Evolutionary conservation across 2,888 invertebrate species (phyloP).

Genomic region (Melieria picta): DNA sequence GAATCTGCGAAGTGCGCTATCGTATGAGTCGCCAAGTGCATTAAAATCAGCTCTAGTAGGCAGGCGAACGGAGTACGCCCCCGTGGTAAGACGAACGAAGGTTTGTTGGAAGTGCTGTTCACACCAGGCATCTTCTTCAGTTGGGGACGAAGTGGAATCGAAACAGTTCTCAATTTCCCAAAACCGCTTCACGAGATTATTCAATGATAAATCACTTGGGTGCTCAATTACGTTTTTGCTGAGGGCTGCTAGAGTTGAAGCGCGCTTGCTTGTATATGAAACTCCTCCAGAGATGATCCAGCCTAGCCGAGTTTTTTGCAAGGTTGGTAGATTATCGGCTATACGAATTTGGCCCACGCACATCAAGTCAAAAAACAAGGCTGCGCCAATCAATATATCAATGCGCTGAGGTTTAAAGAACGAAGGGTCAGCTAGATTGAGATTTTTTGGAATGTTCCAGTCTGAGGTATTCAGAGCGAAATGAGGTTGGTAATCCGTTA

Average conservation of each 20-base stretch:
- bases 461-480: conserved; percentile 29
- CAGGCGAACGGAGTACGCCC: conserved; percentile 23
- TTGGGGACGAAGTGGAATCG: neutral
- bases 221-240: conserved; percentile 10
- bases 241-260: neutral
- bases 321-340: conserved; percentile 31
- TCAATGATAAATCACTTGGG: neutral
- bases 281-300: conserved; percentile 42
- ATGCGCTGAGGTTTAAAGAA: conserved; percentile 39
- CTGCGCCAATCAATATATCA: conserved; percentile 41
- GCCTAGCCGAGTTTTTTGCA: conserved; percentile 42
- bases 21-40: conserved; percentile 35
- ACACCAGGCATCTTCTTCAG: conserved; percentile 24
- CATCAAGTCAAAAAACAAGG: conserved; percentile 44
- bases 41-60: conserved; percentile 5
- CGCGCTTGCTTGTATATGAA: neutral
- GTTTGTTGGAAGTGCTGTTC: conserved; percentile 34
- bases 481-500: conserved; percentile 35
- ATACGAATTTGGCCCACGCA: conserved; percentile 41
- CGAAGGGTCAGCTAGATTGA: conserved; percentile 41
- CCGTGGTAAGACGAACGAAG: conserved; percentile 19
- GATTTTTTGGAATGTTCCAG: conserved; percentile 39
- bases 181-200: conserved; percentile 26
- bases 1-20: conserved; percentile 29
- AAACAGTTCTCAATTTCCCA: conserved; percentile 28